phyloP scores from a whole-genome alignment of 2,888 invertebrate genomes.

The Mystacides longicornis region DNA sequence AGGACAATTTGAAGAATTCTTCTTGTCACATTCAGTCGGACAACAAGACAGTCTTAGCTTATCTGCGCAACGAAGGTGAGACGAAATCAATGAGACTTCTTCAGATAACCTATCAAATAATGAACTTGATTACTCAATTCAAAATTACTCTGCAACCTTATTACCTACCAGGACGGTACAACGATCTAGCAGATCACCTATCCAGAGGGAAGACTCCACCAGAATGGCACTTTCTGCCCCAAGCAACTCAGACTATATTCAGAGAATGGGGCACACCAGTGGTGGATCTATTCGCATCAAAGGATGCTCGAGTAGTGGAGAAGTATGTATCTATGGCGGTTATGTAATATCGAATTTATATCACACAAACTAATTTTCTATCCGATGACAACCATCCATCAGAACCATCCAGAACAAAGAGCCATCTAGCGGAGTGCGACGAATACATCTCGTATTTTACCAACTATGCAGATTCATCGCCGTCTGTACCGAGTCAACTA shows the following conservation, averaged over 20 bases:
- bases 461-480: too few relatives aligned
- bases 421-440: too few relatives aligned
- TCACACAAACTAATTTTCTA: too few relatives aligned
- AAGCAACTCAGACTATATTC: constrained; percentile 22
- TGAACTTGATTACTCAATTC: constrained; percentile 16
- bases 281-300: constrained; percentile 7
- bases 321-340: constrained; percentile 5
- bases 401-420: too few relatives aligned
- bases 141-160: constrained; percentile 24
- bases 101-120: constrained; percentile 10
- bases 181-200: too few relatives aligned
- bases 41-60: constrained; percentile 26
- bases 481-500: too few relatives aligned
- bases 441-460: too few relatives aligned
- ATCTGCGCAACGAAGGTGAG: constrained; percentile 29
- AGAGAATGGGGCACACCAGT: constrained; percentile 18
- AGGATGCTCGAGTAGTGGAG: not conserved
- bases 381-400: too few relatives aligned
- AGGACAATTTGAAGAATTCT: constrained; percentile 10
- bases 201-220: constrained; percentile 20
- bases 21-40: constrained; percentile 26
- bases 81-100: constrained; percentile 25
- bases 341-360: too few relatives aligned
- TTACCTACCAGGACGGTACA: constrained; percentile 29
- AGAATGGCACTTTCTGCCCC: constrained; percentile 14